Evolutionary conservation across 2,888 invertebrate genomes (phyloP).

Genomic region (Erynnis tages): DNA sequence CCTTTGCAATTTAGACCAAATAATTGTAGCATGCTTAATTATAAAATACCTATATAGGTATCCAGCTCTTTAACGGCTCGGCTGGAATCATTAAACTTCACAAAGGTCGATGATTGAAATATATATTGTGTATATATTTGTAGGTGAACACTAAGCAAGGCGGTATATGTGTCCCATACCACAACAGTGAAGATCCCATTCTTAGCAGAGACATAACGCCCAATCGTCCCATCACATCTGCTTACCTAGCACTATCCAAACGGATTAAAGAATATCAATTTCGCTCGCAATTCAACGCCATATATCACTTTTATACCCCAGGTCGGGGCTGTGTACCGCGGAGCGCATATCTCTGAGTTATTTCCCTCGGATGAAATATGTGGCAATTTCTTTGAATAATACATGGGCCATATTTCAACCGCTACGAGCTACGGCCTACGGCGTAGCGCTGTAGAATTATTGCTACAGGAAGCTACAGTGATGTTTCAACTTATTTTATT

Average conservation of each 20-base stretch:
- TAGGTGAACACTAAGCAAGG: too few relatives aligned
- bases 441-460: conserved; percentile 48
- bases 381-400: conserved; percentile 84
- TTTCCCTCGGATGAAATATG: conserved; percentile 82
- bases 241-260: conserved; percentile 16
- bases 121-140: too few relatives aligned
- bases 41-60: too few relatives aligned
- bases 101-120: too few relatives aligned
- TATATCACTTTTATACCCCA: conserved; percentile 35
- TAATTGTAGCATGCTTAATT: too few relatives aligned
- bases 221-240: not conserved
- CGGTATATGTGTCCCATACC: too few relatives aligned
- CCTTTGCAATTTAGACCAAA: too few relatives aligned
- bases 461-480: conserved; percentile 46
- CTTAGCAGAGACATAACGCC: too few relatives aligned
- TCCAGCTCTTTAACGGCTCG: too few relatives aligned
- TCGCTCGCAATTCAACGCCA: conserved; percentile 29
- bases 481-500: conserved; percentile 51
- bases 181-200: too few relatives aligned
- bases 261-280: conserved; percentile 28
- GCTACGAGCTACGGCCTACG: conserved; percentile 43
- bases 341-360: conserved; percentile 72
- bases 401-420: conserved; percentile 82
- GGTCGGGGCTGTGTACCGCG: conserved; percentile 44
- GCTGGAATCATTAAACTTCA: too few relatives aligned